A percentile compares a stretch with the other conserved stretches of the same genome.
phyloP scores from a whole-genome alignment of 1,140 invertebrate species.

The Plodia interpunctella region DNA sequence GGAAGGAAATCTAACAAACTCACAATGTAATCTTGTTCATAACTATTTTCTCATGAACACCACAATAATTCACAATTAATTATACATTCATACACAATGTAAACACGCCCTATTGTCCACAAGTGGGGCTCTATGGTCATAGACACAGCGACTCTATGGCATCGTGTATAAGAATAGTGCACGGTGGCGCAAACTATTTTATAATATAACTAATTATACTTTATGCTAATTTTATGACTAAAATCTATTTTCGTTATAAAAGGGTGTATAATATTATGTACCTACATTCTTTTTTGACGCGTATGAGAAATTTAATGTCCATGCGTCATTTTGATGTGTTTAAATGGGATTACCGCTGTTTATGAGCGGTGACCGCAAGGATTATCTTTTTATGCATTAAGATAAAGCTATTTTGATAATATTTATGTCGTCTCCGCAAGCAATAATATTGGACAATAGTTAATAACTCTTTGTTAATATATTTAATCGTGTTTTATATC shows the following conservation, averaged over 20 bases:
- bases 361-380: conserved; percentile 3
- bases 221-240: conserved; percentile 66
- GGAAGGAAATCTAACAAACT: conserved; percentile 20
- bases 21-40: conserved; percentile 9
- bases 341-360: conserved; percentile 27
- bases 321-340: conserved; percentile 27
- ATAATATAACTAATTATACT: conserved; percentile 69
- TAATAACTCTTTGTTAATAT: neutral
- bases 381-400: neutral
- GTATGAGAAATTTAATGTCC: conserved; percentile 51
- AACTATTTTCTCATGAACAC: conserved; percentile 52
- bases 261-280: conserved; percentile 56
- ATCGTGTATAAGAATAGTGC: conserved; percentile 34
- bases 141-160: conserved; percentile 37
- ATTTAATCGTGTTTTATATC: neutral
- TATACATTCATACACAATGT: conserved; percentile 70
- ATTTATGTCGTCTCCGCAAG: neutral
- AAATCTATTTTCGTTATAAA: conserved; percentile 44
- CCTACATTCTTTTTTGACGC: conserved; percentile 23
- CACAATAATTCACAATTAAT: conserved; percentile 61
- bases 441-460: neutral
- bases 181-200: conserved; percentile 56
- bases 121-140: conserved; percentile 22
- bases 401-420: neutral
- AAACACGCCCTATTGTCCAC: conserved; percentile 56